These are phyloP conservation scores for Laticauda laticaudata DNA, from an alignment of 2,113 vertebrate genomes.

Conservation along the genomic window DNA sequence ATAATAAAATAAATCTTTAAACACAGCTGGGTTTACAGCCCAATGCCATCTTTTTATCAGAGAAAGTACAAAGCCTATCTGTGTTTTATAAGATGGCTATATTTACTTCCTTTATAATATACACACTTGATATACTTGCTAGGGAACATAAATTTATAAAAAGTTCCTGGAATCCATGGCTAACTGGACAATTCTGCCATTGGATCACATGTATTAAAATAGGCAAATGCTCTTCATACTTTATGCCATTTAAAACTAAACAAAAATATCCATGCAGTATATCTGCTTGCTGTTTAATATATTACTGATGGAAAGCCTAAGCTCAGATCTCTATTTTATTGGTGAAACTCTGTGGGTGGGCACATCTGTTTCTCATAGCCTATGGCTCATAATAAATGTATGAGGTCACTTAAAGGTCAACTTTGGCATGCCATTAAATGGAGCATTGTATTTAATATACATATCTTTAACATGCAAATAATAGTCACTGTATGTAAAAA, in stretches of 20 bases:
- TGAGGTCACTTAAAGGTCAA: not conserved
- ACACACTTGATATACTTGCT: not conserved
- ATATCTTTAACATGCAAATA: not conserved
- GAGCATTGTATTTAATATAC: not conserved
- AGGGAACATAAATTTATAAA: not conserved
- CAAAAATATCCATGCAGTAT: not conserved
- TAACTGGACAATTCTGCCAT: not conserved
- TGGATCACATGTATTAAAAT: not conserved
- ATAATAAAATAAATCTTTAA: not conserved
- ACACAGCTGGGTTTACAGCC: not conserved
- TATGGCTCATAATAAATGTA: not conserved
- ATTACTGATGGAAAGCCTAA: not conserved
- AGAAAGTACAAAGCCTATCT: not conserved
- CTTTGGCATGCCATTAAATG: not conserved
- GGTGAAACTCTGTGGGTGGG: not conserved
- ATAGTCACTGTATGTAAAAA: not conserved
- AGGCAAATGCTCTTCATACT: not conserved
- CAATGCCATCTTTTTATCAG: not conserved
- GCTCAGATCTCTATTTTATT: not conserved
- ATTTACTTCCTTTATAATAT: not conserved
- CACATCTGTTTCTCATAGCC: not conserved
- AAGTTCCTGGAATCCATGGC: not conserved
- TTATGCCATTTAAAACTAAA: not conserved
- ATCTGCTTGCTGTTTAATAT: not conserved
- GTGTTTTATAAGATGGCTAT: not conserved